phyloP scores from a whole-genome alignment of 2,888 invertebrate genomes.

The Colostygia pectinataria region DNA sequence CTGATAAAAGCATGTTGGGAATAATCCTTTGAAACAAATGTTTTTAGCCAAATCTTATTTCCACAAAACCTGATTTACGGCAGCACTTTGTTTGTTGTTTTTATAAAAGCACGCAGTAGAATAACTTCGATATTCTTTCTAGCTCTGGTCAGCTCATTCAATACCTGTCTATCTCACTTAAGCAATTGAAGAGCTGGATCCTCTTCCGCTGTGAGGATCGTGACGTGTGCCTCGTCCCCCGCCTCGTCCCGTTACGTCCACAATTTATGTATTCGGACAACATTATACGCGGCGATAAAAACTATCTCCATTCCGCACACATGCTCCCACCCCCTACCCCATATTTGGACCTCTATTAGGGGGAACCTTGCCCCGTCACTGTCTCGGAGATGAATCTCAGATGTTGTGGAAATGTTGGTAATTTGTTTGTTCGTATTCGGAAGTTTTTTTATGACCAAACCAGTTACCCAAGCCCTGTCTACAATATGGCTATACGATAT shows the following conservation, averaged over 20 bases:
- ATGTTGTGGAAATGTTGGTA: slow-evolving; percentile 22
- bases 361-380: slow-evolving; percentile 9
- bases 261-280: slow-evolving; percentile 27
- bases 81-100: too few species aligned
- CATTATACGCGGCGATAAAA: slow-evolving; percentile 32
- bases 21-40: too few species aligned
- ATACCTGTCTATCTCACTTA: too few species aligned
- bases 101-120: too few species aligned
- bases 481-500: too few species aligned
- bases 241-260: slow-evolving; percentile 9
- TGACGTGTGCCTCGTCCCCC: not conserved
- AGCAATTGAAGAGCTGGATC: not conserved
- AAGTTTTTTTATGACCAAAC: too few species aligned
- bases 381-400: slow-evolving; percentile 22
- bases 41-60: too few species aligned
- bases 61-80: too few species aligned
- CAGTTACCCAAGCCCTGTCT: too few species aligned
- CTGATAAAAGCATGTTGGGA: too few species aligned
- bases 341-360: not conserved
- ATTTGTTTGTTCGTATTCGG: slow-evolving; percentile 10
- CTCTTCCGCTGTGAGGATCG: not conserved
- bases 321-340: slow-evolving; percentile 13
- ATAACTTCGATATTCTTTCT: too few species aligned
- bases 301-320: slow-evolving; percentile 31
- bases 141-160: too few species aligned